Conservation (phyloP, 2,113 vertebrate genomes). For the Podarcis muralis region DNA sequence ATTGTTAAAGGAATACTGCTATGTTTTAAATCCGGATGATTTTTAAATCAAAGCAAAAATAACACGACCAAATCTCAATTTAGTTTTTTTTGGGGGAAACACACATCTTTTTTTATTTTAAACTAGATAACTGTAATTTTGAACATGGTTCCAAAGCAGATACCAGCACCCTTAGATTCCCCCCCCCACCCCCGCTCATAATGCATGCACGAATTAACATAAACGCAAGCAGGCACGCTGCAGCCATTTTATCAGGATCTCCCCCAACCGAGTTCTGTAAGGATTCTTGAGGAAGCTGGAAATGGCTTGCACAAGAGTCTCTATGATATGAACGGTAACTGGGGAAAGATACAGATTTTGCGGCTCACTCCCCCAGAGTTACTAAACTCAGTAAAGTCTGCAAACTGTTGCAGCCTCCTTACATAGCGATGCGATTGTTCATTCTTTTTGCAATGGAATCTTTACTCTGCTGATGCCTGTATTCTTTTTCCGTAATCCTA, state of each 20-base stretch:
- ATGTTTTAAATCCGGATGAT: constrained; percentile 11
- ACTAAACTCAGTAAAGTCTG: background rate
- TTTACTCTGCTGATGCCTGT: constrained; percentile 75
- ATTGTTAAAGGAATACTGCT: background rate
- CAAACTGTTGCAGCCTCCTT: constrained; percentile 62
- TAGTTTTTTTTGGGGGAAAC: background rate
- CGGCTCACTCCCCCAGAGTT: background rate
- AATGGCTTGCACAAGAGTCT: background rate
- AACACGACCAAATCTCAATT: background rate
- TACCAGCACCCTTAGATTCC: background rate
- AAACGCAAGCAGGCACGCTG: background rate
- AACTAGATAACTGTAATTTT: background rate
- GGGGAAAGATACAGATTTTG: background rate
- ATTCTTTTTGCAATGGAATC: constrained; percentile 56
- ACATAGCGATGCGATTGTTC: constrained; percentile 58
- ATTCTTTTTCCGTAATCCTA: constrained; percentile 78
- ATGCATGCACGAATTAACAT: constrained; percentile 20
- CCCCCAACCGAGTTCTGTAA: constrained; percentile 28
- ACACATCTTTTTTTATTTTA: background rate
- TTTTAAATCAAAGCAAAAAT: constrained; percentile 7
- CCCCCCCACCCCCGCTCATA: background rate
- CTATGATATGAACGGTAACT: constrained; percentile 6
- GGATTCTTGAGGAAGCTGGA: constrained; percentile 12
- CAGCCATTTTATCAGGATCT: constrained; percentile 24
- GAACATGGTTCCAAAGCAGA: constrained; percentile 27